phyloP scores from a whole-genome alignment of 1,140 invertebrate species.

The Homalodisca vitripennis region DNA sequence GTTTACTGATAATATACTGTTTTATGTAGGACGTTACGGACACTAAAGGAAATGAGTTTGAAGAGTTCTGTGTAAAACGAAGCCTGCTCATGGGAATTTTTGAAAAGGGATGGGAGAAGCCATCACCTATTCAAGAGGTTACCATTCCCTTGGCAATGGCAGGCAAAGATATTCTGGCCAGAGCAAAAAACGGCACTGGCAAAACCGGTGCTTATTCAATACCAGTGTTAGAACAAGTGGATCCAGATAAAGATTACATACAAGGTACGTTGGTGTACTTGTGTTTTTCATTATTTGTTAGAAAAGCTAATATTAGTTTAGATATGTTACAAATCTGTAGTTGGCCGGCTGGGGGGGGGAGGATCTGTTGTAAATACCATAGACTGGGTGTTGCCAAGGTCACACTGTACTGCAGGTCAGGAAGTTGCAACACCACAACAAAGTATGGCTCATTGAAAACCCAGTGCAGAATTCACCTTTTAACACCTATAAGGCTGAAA shows the following conservation, averaged over 20 bases:
- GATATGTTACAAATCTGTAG: no score
- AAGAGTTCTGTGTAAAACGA: constrained; percentile 97
- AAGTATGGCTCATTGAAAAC: no score
- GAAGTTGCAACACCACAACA: no score
- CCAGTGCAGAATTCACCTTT: no score
- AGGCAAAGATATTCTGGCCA: constrained; percentile 95
- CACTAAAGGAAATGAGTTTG: constrained; percentile 99
- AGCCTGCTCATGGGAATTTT: constrained; percentile 99
- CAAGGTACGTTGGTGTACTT: constrained; percentile 77
- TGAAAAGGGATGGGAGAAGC: constrained; percentile 99
- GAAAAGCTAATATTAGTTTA: no score
- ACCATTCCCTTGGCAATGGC: constrained; percentile 97
- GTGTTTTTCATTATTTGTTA: no score
- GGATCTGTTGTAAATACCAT: no score
- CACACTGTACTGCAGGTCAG: no score
- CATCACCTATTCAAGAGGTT: constrained; percentile 98
- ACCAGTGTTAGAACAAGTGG: constrained; percentile 94
- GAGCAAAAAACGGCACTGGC: constrained; percentile 99
- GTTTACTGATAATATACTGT: constrained; percentile 4
- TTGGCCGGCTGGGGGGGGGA: no score
- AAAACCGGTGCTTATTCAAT: constrained; percentile 99
- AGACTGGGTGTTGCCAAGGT: no score
- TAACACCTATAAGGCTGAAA: no score
- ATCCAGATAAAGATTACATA: constrained; percentile 85
- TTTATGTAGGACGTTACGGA: constrained; percentile 91